phyloP scores from a whole-genome alignment of 1,140 invertebrate genomes.

The Apis cerana region DNA sequence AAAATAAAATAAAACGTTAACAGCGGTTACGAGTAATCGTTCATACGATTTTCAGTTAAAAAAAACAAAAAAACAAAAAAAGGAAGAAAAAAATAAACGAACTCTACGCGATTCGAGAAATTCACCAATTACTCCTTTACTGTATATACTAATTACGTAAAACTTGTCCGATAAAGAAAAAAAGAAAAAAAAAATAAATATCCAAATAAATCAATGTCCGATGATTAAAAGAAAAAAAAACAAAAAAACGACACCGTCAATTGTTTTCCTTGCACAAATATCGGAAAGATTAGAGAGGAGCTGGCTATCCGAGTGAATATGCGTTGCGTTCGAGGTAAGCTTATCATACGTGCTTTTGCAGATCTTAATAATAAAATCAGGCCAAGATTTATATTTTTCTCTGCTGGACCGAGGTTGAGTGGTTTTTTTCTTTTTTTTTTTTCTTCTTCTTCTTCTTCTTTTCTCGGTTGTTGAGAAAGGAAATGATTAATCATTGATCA shows the following conservation, averaged over 20 bases:
- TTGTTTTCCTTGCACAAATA: conserved; percentile 52
- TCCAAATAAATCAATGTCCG: conserved; percentile 44
- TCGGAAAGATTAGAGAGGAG: conserved; percentile 30
- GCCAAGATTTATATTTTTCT: conserved; percentile 22
- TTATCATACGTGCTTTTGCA: conserved; percentile 52
- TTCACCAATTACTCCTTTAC: too few species aligned
- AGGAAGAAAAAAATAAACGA: neutral
- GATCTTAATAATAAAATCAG: conserved; percentile 44
- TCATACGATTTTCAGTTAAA: neutral
- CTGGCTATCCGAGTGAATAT: conserved; percentile 49
- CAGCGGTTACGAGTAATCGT: neutral
- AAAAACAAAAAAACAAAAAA: conserved; percentile 12
- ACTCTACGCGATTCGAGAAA: too few species aligned
- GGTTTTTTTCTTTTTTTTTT: neutral
- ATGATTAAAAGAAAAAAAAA: conserved; percentile 1
- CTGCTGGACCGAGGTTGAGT: conserved; percentile 39
- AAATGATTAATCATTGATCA: neutral
- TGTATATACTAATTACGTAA: neutral
- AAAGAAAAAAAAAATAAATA: neutral
- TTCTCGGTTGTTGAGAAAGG: neutral
- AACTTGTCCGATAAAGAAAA: conserved; percentile 36
- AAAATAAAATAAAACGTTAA: neutral
- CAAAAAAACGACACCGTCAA: neutral
- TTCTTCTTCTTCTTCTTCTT: too few species aligned
- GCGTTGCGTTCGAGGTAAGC: conserved; percentile 60